Evolutionary conservation across 2,113 vertebrate species (phyloP).

Genomic region (Nothoprocta pentlandii): DNA sequence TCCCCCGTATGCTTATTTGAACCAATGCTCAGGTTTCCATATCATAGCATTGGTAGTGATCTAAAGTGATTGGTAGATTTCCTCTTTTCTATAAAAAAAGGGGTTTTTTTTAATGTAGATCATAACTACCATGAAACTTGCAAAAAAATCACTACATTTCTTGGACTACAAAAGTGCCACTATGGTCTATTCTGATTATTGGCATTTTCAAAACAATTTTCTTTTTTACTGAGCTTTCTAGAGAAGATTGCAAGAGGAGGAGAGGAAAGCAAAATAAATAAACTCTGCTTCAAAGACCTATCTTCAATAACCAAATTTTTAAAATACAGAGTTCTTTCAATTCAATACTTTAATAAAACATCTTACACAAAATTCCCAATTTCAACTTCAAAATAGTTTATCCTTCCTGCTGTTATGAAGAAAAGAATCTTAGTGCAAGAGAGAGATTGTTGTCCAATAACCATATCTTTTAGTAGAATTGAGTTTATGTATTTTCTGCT

Average conservation of each 20-base stretch:
- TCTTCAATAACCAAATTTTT: conserved; percentile 3
- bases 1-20: background rate
- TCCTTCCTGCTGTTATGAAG: background rate
- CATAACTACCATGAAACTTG: background rate
- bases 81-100: background rate
- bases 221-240: background rate
- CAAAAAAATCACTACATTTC: background rate
- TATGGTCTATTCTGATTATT: background rate
- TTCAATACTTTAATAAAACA: background rate
- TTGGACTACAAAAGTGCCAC: background rate
- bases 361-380: background rate
- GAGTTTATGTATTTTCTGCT: background rate
- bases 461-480: background rate
- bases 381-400: background rate
- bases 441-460: background rate
- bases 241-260: background rate
- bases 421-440: background rate
- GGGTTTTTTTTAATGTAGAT: rapidly evolving
- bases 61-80: too few relatives aligned
- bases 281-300: background rate
- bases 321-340: conserved; percentile 19
- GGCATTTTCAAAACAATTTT: conserved; percentile 18
- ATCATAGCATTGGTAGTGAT: background rate
- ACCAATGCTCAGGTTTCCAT: background rate
- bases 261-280: background rate